These are phyloP conservation scores for Eretmocerus hayati DNA, from an alignment of 2,888 invertebrate species.

Conservation along the genomic window DNA sequence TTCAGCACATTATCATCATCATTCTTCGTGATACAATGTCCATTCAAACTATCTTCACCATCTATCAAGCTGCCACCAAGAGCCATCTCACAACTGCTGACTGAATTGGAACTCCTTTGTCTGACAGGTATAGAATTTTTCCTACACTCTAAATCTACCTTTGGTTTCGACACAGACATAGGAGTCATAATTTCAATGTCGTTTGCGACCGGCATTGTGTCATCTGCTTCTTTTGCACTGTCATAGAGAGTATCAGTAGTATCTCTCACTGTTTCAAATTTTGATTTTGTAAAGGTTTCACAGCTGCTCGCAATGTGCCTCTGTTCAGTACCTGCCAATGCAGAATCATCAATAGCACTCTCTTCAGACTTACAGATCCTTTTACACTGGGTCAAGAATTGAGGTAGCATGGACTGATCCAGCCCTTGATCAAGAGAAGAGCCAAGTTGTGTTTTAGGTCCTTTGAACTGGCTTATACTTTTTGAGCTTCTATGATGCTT, in stretches of 20 bases:
- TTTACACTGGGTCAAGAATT: constrained; percentile 35
- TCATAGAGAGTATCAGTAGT: constrained; percentile 16
- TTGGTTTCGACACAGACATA: constrained; percentile 37
- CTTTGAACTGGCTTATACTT: constrained; percentile 38
- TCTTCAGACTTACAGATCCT: constrained; percentile 45
- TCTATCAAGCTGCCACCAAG: constrained; percentile 39
- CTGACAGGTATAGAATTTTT: constrained; percentile 28
- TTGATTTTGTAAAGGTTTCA: constrained; percentile 35
- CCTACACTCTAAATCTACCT: constrained; percentile 26
- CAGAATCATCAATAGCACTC: constrained; percentile 39
- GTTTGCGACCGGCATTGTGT: constrained; percentile 26
- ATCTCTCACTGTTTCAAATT: constrained; percentile 22
- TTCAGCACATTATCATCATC: constrained; percentile 13
- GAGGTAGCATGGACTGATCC: constrained; percentile 34
- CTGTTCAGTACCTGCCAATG: constrained; percentile 33
- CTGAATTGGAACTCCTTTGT: constrained; percentile 43
- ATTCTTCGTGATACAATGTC: constrained; percentile 23
- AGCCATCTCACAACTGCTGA: constrained; percentile 46
- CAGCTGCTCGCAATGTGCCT: constrained; percentile 34
- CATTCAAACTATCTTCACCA: constrained; percentile 35
- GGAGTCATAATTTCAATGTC: constrained; percentile 43
- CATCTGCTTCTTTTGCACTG: constrained; percentile 13
- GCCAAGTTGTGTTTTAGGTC: constrained; percentile 36
- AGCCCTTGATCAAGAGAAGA: constrained; percentile 44
- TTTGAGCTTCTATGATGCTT: constrained; percentile 36